Base-by-base conservation (phyloP, 2,888 invertebrate genomes). In the Itoplectis maculator region DNA sequence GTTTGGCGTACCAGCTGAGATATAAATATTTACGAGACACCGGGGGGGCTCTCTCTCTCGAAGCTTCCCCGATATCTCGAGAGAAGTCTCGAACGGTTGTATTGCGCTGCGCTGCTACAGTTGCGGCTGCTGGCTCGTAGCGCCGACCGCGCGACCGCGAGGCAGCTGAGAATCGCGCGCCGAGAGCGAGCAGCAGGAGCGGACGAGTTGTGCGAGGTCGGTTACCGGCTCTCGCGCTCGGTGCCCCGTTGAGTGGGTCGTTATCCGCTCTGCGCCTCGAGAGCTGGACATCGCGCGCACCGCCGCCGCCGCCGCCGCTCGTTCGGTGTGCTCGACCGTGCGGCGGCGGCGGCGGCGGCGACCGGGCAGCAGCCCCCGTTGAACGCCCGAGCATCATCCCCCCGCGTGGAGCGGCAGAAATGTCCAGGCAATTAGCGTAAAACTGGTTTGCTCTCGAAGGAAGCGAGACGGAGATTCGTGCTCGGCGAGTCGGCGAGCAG, bases 341-440 rank as follows among this genome's bases (percentile, higher is more conserved):
- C 76, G 54, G 5, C n/a, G n/a, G n/a, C n/a, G n/a, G n/a, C n/a
- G n/a, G n/a, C n/a, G n/a, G n/a, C n/a, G 29, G 29, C 29, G 29
- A 2, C 3, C 29, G 29, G 29, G 35, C n/a, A n/a, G 45, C 80
- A 66, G 76, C 66, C 77, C 80, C 69, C 35, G 73, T 47, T 49
- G 47, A 75, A 54, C 59, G 42, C 29, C 66, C 79, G 29, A 61
- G 63, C 66, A 40, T 75, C 82, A 79, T 68, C 78, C 66, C 72
- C 56, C 59, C 77, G 66, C 63, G 49, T 61, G 23, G 79, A 51
- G 76, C 75, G 74, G 79, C 77, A 84, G 83, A 87, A 85, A 86
- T 87, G 84, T 85, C 84, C 78, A 70, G 83, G 86, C 87, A 88
- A 89, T 89, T 89, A 89, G 87, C 83, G 84, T 69, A 79, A 84